A percentile compares a stretch with the other conserved stretches of the same genome.
These are phyloP conservation scores for Cryptosula pallasiana DNA, from an alignment of 2,888 invertebrate species.

Conservation along the genomic window DNA sequence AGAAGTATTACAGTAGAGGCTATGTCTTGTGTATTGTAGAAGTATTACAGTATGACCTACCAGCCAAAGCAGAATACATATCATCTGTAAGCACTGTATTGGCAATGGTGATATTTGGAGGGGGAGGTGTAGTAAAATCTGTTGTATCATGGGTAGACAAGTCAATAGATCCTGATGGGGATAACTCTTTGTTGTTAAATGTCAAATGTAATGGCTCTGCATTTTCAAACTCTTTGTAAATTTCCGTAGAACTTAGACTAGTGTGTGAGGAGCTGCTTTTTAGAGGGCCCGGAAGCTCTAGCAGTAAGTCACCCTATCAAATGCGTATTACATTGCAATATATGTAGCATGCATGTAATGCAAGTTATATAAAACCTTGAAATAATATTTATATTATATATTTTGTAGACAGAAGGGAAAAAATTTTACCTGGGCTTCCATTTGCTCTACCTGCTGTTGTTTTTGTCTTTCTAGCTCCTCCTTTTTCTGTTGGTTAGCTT, in stretches of 20 bases:
- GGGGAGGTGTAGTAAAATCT: not conserved
- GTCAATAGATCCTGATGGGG: not conserved
- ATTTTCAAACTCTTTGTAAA: constrained; percentile 10
- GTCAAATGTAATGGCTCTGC: constrained; percentile 4
- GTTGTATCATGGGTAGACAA: not conserved
- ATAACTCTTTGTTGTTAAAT: not conserved
- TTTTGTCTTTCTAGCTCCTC: constrained; percentile 40
- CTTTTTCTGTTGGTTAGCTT: constrained; percentile 45
- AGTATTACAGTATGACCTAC: not conserved
- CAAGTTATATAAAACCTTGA: not conserved
- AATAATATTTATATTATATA: not conserved
- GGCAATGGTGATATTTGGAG: not conserved
- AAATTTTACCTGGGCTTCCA: not conserved
- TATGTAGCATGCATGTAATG: not conserved
- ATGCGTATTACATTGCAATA: not conserved
- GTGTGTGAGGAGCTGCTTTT: constrained; percentile 5
- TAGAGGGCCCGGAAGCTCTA: not conserved
- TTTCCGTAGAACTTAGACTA: constrained; percentile 5
- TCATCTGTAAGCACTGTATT: constrained; percentile 9
- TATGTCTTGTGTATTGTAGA: too few relatives aligned
- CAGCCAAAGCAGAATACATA: constrained; percentile 9
- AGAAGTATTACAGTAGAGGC: too few relatives aligned
- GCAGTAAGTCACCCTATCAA: not conserved
- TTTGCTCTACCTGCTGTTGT: constrained; percentile 35
- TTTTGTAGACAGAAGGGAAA: not conserved